phyloP scores from a whole-genome alignment of 1,140 invertebrate genomes.

The Nasonia longicornis region DNA sequence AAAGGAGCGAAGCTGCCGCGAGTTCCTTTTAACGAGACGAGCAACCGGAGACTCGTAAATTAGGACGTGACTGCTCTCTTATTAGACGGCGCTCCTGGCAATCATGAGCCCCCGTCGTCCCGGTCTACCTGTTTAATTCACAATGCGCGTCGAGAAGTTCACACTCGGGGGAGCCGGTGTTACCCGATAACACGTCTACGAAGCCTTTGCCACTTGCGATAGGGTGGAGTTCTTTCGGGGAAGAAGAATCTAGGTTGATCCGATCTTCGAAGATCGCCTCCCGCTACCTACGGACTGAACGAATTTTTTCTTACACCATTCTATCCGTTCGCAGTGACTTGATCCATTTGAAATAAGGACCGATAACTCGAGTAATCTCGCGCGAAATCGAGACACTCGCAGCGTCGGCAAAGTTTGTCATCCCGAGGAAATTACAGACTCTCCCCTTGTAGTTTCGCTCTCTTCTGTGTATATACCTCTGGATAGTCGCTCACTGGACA shows the following conservation, averaged over 20 bases:
- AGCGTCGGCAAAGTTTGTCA: not conserved
- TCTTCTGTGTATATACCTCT: too few species aligned
- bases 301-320: too few species aligned
- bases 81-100: not conserved
- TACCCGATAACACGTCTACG: not conserved
- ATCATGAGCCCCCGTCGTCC: conserved; percentile 2
- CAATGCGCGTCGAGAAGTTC: not conserved
- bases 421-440: not conserved
- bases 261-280: too few species aligned
- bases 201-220: not conserved
- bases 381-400: not conserved
- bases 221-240: too few species aligned
- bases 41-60: conserved; percentile 15
- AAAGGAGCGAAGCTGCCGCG: not conserved
- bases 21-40: not conserved
- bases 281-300: too few species aligned
- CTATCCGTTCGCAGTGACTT: too few species aligned
- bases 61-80: conserved; percentile 19
- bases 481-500: not conserved
- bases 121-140: conserved; percentile 7
- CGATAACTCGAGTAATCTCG: too few species aligned
- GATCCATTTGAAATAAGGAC: too few species aligned
- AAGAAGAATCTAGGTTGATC: not conserved
- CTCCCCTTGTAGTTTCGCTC: not conserved
- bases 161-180: not conserved